Evolutionary conservation across 2,797 vertebrate genomes (phyloP).

Genomic region (Chanos chanos): DNA sequence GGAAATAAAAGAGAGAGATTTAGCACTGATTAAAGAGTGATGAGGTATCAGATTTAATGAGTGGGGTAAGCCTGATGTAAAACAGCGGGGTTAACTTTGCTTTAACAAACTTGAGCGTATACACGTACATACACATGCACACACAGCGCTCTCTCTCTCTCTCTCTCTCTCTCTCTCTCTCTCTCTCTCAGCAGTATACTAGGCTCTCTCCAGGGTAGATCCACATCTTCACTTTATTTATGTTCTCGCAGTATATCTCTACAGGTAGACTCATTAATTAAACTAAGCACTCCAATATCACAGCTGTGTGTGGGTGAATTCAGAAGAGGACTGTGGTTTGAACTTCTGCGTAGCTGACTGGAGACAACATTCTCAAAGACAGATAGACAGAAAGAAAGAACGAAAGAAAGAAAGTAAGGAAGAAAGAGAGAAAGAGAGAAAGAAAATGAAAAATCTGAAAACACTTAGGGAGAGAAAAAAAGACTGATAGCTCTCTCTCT

Average conservation of each 20-base stretch:
- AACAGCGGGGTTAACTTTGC: slow-evolving; percentile 22
- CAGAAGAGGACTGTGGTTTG: too few species aligned
- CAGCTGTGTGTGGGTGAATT: too few species aligned
- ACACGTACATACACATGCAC: not conserved
- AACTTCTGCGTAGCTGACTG: too few species aligned
- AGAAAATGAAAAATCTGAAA: not conserved
- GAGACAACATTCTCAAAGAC: too few species aligned
- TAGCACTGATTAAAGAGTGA: slow-evolving; percentile 11
- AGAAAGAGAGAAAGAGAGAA: not conserved
- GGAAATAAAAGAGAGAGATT: slow-evolving; percentile 8
- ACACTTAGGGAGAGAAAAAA: slow-evolving; percentile 1
- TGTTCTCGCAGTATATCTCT: too few species aligned
- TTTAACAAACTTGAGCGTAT: slow-evolving; percentile 14
- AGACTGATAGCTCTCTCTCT: slow-evolving; percentile 19
- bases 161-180: too few species aligned
- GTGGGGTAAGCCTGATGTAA: slow-evolving; percentile 39
- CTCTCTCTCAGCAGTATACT: too few species aligned
- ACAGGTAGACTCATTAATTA: too few species aligned
- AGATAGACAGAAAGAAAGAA: slow-evolving; percentile 8
- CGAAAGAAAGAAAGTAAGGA: not conserved
- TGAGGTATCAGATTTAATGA: slow-evolving; percentile 34
- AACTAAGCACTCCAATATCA: not conserved
- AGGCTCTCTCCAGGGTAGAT: too few species aligned
- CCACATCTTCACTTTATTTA: too few species aligned
- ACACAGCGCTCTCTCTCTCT: too few species aligned